Conservation (phyloP, 2,888 invertebrate genomes). For the Erebia palarica region DNA sequence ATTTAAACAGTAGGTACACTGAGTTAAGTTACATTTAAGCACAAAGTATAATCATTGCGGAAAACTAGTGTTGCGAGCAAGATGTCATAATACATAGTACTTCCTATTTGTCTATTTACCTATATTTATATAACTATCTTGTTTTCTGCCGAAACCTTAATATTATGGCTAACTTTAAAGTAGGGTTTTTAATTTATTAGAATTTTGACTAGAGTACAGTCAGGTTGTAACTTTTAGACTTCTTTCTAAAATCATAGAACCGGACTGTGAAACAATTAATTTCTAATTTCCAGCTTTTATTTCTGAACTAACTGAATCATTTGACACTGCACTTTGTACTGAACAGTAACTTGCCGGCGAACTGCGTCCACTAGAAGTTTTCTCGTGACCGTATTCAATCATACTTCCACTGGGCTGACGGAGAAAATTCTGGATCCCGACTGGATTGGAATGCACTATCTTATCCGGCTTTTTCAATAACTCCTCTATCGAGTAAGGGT, state of each 20-base stretch:
- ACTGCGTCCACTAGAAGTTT: constrained; percentile 66
- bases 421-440: constrained; percentile 71
- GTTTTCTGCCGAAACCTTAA: not conserved
- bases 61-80: too few relatives aligned
- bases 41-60: too few relatives aligned
- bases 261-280: constrained; percentile 7
- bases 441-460: constrained; percentile 66
- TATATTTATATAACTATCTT: not conserved
- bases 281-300: constrained; percentile 69
- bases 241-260: not conserved
- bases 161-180: not conserved
- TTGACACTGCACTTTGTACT: constrained; percentile 67
- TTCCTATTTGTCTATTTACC: not conserved
- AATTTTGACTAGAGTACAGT: constrained; percentile 35
- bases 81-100: not conserved
- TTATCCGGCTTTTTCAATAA: constrained; percentile 91
- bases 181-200: constrained; percentile 3
- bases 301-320: constrained; percentile 67
- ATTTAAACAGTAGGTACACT: not conserved
- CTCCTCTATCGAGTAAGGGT: constrained; percentile 94
- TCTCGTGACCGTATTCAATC: constrained; percentile 69
- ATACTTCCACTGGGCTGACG: constrained; percentile 84
- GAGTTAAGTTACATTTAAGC: too few relatives aligned
- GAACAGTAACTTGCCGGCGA: constrained; percentile 77
- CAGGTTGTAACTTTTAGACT: not conserved